Conservation (phyloP, 2,888 invertebrate species). For the Eilema caniola region DNA sequence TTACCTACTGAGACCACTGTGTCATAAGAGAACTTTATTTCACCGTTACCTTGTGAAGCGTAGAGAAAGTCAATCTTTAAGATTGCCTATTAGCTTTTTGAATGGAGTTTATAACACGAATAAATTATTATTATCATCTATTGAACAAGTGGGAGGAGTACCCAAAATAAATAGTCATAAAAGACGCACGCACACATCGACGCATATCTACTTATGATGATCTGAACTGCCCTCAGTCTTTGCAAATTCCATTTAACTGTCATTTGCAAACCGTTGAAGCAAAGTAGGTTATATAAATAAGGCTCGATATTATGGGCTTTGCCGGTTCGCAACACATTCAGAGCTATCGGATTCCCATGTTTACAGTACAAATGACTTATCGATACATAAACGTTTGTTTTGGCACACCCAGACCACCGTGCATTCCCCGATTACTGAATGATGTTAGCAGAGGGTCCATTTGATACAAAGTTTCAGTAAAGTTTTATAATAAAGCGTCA, state of each 20-base stretch:
- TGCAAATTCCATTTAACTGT: background rate
- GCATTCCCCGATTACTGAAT: background rate
- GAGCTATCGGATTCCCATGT: background rate
- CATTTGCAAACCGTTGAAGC: background rate
- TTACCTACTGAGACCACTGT: background rate
- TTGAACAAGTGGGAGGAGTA: background rate
- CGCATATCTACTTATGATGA: background rate
- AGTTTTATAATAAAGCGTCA: too few species aligned
- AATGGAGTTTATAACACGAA: background rate
- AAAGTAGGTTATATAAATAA: slow-evolving; percentile 7
- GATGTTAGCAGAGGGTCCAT: background rate
- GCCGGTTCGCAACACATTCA: background rate
- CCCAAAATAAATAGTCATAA: background rate
- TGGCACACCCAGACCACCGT: background rate
- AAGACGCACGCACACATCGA: background rate
- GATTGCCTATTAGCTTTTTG: slow-evolving; percentile 2
- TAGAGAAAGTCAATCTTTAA: background rate
- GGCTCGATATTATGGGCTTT: background rate
- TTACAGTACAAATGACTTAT: slow-evolving; percentile 2
- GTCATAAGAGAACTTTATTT: background rate
- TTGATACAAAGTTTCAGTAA: background rate
- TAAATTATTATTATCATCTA: background rate
- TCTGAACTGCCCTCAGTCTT: background rate
- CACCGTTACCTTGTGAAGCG: background rate
- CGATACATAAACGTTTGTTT: background rate